These are phyloP conservation scores for Caenorhabditis sp. DNA, from an alignment of 2,888 invertebrate genomes.

Conservation along the genomic window DNA sequence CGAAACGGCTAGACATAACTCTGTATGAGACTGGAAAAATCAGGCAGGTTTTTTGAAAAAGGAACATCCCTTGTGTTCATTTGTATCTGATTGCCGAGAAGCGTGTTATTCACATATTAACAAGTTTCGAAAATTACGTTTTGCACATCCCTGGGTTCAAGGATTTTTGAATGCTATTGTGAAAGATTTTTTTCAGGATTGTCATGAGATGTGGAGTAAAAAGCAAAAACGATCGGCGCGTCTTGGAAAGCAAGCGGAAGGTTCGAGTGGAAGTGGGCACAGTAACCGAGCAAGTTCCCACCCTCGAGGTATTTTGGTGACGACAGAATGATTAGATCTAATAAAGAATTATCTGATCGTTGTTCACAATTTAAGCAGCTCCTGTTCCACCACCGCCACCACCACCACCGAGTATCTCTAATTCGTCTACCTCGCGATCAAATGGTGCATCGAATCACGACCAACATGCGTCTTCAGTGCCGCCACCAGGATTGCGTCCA, in stretches of 20 bases:
- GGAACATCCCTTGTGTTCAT: too few species aligned
- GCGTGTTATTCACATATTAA: too few species aligned
- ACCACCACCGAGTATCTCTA: slow-evolving; percentile 1
- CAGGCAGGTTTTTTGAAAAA: too few species aligned
- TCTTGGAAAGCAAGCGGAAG: slow-evolving; percentile 33
- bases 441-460: slow-evolving; percentile 18
- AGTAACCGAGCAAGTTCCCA: slow-evolving; percentile 39
- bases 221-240: slow-evolving; percentile 83
- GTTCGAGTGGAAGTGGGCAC: slow-evolving; percentile 50
- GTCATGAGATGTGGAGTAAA: slow-evolving; percentile 99
- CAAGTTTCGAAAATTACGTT: too few species aligned
- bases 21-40: too few species aligned
- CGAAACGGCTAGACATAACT: too few species aligned
- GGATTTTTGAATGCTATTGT: too few species aligned
- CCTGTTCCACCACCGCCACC: slow-evolving; percentile 6
- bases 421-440: slow-evolving; percentile 3
- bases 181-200: slow-evolving; percentile 92
- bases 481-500: slow-evolving; percentile 7
- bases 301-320: slow-evolving; percentile 34
- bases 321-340: neutral
- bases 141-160: too few species aligned
- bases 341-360: neutral
- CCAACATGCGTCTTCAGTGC: slow-evolving; percentile 24
- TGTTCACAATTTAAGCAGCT: slow-evolving; percentile 8
- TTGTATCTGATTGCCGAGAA: too few species aligned